A percentile compares a stretch with the other conserved stretches of the same genome.
Evolutionary conservation across 2,888 invertebrate species (phyloP).

Genomic region (Microchrysa polita): DNA sequence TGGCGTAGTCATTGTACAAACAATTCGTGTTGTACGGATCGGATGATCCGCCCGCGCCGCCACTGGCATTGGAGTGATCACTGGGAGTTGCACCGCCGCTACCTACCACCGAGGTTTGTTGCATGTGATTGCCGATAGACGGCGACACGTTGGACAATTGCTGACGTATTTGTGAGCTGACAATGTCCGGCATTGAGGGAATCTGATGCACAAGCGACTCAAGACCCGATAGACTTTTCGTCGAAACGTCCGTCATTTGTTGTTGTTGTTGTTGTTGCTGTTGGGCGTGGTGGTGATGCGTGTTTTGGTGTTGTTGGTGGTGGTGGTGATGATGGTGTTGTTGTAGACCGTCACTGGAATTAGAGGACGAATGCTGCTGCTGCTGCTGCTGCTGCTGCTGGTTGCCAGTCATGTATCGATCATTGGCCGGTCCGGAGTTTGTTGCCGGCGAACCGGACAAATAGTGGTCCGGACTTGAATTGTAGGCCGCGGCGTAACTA

Average conservation of each 20-base stretch:
- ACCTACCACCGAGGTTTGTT: neutral
- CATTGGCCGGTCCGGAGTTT: slow-evolving; percentile 37
- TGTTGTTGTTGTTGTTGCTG: slow-evolving; percentile 41
- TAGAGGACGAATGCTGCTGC: slow-evolving; percentile 17
- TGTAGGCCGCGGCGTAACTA: slow-evolving; percentile 57
- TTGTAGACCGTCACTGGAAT: no score
- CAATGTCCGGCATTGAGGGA: slow-evolving; percentile 77
- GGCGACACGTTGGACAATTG: slow-evolving; percentile 12
- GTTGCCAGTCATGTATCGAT: slow-evolving; percentile 40
- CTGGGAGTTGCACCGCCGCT: neutral
- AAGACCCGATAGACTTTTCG: slow-evolving; percentile 85
- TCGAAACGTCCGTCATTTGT: slow-evolving; percentile 73
- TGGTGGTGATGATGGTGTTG: slow-evolving; percentile 21
- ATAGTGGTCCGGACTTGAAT: slow-evolving; percentile 56
- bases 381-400: slow-evolving; percentile 29
- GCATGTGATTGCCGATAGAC: slow-evolving; percentile 23
- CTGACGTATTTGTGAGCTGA: slow-evolving; percentile 67
- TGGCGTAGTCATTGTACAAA: slow-evolving; percentile 46
- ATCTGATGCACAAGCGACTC: slow-evolving; percentile 93
- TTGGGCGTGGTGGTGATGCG: slow-evolving; percentile 2
- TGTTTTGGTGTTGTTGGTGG: slow-evolving; percentile 44
- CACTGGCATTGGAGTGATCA: slow-evolving; percentile 15
- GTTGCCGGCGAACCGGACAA: slow-evolving; percentile 52
- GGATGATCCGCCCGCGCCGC: slow-evolving; percentile 43
- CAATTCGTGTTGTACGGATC: slow-evolving; percentile 50